Evolutionary conservation across 2,888 invertebrate genomes (phyloP).

Genomic region (Esperia sulphurella): DNA sequence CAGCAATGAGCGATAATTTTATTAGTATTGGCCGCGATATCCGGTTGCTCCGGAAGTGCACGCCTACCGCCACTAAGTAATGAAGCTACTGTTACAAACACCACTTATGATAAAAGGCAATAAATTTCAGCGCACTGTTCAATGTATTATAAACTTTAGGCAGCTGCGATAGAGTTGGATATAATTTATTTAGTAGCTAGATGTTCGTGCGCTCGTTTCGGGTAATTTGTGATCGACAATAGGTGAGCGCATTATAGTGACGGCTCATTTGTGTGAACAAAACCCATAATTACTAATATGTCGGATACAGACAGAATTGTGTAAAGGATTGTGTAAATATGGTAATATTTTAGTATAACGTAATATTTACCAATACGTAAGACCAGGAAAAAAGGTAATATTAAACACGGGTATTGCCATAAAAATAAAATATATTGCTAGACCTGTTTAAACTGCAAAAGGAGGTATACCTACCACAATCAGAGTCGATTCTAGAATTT

Average conservation of each 20-base stretch:
- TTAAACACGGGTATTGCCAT: too few relatives aligned
- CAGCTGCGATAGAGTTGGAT: neutral
- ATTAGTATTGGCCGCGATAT: conserved; percentile 65
- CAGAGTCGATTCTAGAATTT: too few relatives aligned
- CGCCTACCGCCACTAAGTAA: conserved; percentile 73
- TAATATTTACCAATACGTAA: too few relatives aligned
- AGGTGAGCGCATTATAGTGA: conserved; percentile 1
- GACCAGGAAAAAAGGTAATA: too few relatives aligned
- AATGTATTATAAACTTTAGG: conserved; percentile 31
- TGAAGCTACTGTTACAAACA: conserved; percentile 62
- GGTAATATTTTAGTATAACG: too few relatives aligned
- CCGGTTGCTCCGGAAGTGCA: conserved; percentile 69
- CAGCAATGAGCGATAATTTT: conserved; percentile 73
- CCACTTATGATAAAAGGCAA: conserved; percentile 42
- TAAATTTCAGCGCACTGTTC: conserved; percentile 20
- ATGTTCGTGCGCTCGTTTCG: neutral
- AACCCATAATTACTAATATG: neutral
- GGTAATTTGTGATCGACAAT: conserved; percentile 5
- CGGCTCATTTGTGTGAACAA: conserved; percentile 3
- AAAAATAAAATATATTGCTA: too few relatives aligned
- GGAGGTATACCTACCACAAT: too few relatives aligned
- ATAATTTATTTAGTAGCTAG: neutral
- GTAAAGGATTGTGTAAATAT: too few relatives aligned
- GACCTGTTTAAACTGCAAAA: too few relatives aligned
- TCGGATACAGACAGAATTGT: too few relatives aligned